These are phyloP conservation scores for Catocala fraxini DNA, from an alignment of 2,888 invertebrate genomes.

Conservation along the genomic window DNA sequence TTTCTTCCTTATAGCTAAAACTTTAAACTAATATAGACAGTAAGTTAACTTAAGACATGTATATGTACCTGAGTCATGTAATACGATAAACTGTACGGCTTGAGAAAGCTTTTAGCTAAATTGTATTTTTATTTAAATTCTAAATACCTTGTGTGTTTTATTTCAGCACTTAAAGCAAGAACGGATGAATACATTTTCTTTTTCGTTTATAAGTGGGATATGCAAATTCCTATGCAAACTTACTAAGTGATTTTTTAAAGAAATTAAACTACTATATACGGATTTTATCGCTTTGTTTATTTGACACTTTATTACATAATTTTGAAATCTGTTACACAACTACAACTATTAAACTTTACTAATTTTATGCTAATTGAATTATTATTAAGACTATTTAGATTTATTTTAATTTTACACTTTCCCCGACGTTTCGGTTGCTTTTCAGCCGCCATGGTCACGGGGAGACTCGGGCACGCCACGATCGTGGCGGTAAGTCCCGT, in stretches of 20 bases:
- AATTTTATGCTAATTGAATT: too few species aligned
- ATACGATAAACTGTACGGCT: constrained; percentile 29
- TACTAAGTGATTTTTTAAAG: constrained; percentile 30
- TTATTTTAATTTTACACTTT: too few species aligned
- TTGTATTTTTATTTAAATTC: constrained; percentile 55
- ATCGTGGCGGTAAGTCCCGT: too few species aligned
- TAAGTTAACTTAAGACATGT: constrained; percentile 15
- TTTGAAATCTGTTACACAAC: too few species aligned
- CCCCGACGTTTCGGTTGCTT: too few species aligned
- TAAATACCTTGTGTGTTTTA: constrained; percentile 52
- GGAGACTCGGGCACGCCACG: too few species aligned
- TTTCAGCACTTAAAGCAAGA: constrained; percentile 48
- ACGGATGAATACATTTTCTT: constrained; percentile 48
- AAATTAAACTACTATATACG: too few species aligned
- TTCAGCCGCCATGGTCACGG: too few species aligned
- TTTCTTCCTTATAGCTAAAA: neutral
- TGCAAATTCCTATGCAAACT: constrained; percentile 40
- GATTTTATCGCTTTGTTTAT: too few species aligned
- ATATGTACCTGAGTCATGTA: constrained; percentile 33
- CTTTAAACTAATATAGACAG: constrained; percentile 6
- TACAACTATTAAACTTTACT: too few species aligned
- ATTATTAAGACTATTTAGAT: too few species aligned
- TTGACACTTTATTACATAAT: too few species aligned
- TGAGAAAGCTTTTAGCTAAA: constrained; percentile 46
- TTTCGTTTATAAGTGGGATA: constrained; percentile 41